Percentiles rank a stretch among this genome's conserved stretches.
Evolutionary conservation across 2,888 invertebrate species (phyloP).

Genomic region (Nemapogon koenigi): DNA sequence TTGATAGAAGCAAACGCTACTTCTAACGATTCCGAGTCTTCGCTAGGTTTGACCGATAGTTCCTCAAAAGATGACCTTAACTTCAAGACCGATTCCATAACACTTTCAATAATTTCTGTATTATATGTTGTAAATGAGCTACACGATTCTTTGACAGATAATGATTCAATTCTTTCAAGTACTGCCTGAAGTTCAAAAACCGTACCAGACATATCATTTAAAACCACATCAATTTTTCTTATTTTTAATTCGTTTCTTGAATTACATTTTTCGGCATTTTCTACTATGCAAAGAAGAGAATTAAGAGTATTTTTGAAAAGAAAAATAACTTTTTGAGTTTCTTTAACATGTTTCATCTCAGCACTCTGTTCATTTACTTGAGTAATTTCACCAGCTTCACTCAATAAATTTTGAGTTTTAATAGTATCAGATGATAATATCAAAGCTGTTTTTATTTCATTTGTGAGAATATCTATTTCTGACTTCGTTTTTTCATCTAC

Average conservation of each 20-base stretch:
- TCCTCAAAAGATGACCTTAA: conserved; percentile 65
- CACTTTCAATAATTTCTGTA: conserved; percentile 68
- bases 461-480: conserved; percentile 49
- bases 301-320: conserved; percentile 40
- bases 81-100: conserved; percentile 69
- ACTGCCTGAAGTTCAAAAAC: conserved; percentile 56
- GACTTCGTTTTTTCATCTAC: conserved; percentile 33
- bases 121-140: conserved; percentile 47
- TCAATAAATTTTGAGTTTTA: conserved; percentile 41
- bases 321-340: conserved; percentile 49
- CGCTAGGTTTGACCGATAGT: conserved; percentile 31
- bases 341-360: conserved; percentile 39
- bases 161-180: conserved; percentile 51
- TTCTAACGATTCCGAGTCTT: conserved; percentile 26
- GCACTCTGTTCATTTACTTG: conserved; percentile 31
- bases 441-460: conserved; percentile 55
- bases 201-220: conserved; percentile 49
- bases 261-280: conserved; percentile 33
- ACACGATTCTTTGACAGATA: conserved; percentile 58
- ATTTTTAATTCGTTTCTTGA: conserved; percentile 25
- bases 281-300: conserved; percentile 38
- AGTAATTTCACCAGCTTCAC: conserved; percentile 35
- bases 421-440: conserved; percentile 62
- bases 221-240: conserved; percentile 37
- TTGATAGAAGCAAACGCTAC: conserved; percentile 37